Conservation (phyloP, 2,113 vertebrate species). For the Caranx melampygus region DNA sequence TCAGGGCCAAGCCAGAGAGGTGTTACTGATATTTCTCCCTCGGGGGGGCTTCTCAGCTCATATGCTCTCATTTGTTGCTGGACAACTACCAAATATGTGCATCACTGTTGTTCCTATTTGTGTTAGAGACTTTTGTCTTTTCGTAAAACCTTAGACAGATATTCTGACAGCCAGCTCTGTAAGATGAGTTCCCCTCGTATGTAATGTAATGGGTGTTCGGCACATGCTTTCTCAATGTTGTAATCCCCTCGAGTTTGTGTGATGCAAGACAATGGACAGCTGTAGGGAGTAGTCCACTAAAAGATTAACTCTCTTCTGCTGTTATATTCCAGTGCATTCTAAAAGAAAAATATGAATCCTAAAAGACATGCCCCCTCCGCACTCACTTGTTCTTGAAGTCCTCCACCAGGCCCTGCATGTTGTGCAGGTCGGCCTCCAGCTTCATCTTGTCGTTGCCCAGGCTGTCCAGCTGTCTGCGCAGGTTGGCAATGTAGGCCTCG, state of each 20-base stretch:
- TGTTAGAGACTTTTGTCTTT: not conserved
- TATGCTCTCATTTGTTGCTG: slow-evolving; percentile 24
- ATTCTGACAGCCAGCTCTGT: slow-evolving; percentile 21
- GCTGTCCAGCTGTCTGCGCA: slow-evolving; percentile 89
- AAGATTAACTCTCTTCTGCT: slow-evolving; percentile 24
- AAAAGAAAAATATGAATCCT: not conserved
- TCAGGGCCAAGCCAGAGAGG: slow-evolving; percentile 15
- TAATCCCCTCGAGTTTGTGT: slow-evolving; percentile 55
- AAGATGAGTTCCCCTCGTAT: slow-evolving; percentile 5
- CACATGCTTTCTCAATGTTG: slow-evolving; percentile 62
- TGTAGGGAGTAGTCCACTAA: slow-evolving; percentile 64
- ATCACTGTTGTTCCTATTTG: not conserved
- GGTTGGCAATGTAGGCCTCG: slow-evolving; percentile 88
- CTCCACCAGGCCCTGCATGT: slow-evolving; percentile 93
- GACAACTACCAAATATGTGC: not conserved
- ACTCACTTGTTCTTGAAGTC: slow-evolving; percentile 97
- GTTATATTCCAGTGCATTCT: not conserved
- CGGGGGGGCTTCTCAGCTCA: not conserved
- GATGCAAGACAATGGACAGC: slow-evolving; percentile 64
- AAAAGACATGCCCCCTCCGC: not conserved
- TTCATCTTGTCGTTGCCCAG: slow-evolving; percentile 90
- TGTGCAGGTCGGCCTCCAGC: slow-evolving; percentile 93
- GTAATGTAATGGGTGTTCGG: slow-evolving; percentile 37
- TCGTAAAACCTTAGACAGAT: not conserved
- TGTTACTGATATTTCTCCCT: slow-evolving; percentile 41